These are phyloP conservation scores for Epinephelus lanceolatus DNA, from an alignment of 2,113 vertebrate genomes.

Conservation along the genomic window DNA sequence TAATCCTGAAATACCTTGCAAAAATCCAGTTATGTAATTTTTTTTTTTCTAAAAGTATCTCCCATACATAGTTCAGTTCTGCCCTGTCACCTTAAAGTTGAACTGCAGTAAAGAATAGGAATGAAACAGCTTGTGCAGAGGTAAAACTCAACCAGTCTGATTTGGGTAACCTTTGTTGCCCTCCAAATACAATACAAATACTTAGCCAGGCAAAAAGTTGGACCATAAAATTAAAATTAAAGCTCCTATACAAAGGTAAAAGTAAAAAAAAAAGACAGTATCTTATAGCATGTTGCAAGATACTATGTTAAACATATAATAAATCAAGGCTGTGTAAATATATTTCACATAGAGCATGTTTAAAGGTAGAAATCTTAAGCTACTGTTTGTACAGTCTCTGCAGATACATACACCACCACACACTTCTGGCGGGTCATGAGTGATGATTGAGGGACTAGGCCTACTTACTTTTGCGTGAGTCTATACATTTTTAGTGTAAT, in stretches of 20 bases:
- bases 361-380: no score
- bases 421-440: no score
- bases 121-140: not conserved
- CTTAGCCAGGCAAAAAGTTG: not conserved
- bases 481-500: no score
- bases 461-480: no score
- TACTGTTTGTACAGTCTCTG: no score
- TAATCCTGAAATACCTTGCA: conserved; percentile 68
- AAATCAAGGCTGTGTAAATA: not conserved
- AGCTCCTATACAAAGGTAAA: not conserved
- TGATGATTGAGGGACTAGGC: no score
- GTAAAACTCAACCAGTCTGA: conserved; percentile 3
- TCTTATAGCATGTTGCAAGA: not conserved
- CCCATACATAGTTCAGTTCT: conserved; percentile 23
- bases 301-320: not conserved
- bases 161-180: not conserved
- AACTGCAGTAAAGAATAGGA: conserved; percentile 24
- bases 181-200: not conserved
- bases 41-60: conserved; percentile 34
- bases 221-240: not conserved
- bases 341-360: not conserved
- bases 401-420: no score
- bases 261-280: not conserved
- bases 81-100: conserved; percentile 48
- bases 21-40: conserved; percentile 67